Percentiles rank a stretch among this genome's conserved stretches.
phyloP scores from a whole-genome alignment of 1,140 invertebrate species.

The Penaeus vannamei region DNA sequence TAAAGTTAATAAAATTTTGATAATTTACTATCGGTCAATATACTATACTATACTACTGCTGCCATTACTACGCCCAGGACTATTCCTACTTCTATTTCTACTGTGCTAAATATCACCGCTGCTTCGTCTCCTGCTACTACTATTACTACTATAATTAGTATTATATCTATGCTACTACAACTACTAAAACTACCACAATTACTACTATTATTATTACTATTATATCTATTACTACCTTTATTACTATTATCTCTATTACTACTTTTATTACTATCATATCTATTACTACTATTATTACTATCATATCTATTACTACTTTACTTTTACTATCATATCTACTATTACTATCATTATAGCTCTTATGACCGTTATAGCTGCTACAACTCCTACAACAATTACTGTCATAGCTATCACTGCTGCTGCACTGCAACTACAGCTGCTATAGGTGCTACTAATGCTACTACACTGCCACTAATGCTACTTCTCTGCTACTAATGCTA shows the following conservation, averaged over 20 bases:
- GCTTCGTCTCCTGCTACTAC: conserved; percentile 40
- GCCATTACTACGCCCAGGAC: background rate
- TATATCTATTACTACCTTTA: background rate
- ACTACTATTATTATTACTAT: background rate
- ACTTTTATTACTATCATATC: background rate
- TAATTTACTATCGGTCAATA: too few species aligned
- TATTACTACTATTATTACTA: background rate
- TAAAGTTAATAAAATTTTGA: background rate
- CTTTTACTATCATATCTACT: background rate
- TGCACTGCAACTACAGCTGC: too few species aligned
- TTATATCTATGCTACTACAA: conserved; percentile 6
- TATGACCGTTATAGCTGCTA: conserved; percentile 35
- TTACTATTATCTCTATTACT: conserved; percentile 18
- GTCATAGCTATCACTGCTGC: too few species aligned
- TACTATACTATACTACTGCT: too few species aligned
- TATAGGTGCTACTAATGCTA: too few species aligned
- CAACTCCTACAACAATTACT: conserved; percentile 43
- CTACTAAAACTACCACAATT: conserved; percentile 8
- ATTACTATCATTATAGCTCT: conserved; percentile 26
- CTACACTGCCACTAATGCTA: too few species aligned
- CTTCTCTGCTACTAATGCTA: too few species aligned
- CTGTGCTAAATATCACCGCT: conserved; percentile 28
- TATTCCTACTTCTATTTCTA: background rate
- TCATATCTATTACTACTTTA: background rate
- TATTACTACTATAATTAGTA: conserved; percentile 45